Evolutionary conservation across 2,888 invertebrate species (phyloP).

Genomic region (Tipula helvola): DNA sequence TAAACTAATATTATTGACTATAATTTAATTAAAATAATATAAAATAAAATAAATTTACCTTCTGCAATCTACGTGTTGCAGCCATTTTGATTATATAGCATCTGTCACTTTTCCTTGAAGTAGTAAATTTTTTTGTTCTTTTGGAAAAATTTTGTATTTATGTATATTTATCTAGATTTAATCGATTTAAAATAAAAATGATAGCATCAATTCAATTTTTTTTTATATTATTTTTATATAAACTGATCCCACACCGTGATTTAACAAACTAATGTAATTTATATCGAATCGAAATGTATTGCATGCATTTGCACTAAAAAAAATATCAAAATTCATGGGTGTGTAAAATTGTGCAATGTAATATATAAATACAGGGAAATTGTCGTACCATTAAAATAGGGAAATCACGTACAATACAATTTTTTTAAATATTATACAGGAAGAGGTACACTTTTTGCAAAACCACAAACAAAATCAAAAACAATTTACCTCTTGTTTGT

Average conservation of each 20-base stretch:
- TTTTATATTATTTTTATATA: not conserved
- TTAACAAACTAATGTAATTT: not conserved
- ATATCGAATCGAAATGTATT: not conserved
- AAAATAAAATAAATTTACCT: not conserved
- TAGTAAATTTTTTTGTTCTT: not conserved
- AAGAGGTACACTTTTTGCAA: too few species aligned
- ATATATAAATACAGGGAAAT: not conserved
- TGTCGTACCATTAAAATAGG: not conserved
- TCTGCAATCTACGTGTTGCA: conserved; percentile 11
- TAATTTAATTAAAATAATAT: not conserved
- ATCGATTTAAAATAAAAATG: not conserved
- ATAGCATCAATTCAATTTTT: not conserved
- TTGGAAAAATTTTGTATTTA: not conserved
- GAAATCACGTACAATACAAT: not conserved
- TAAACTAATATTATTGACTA: not conserved
- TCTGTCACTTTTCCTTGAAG: not conserved
- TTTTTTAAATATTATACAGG: not conserved
- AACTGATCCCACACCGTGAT: not conserved
- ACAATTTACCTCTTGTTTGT: too few species aligned
- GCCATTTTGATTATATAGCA: conserved; percentile 8
- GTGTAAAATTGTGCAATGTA: not conserved
- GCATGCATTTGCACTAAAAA: not conserved
- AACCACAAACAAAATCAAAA: too few species aligned
- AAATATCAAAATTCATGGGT: not conserved
- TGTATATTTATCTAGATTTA: not conserved